These are phyloP conservation scores for Rhinella marina DNA, from an alignment of 2,797 vertebrate genomes.

Conservation along the genomic window DNA sequence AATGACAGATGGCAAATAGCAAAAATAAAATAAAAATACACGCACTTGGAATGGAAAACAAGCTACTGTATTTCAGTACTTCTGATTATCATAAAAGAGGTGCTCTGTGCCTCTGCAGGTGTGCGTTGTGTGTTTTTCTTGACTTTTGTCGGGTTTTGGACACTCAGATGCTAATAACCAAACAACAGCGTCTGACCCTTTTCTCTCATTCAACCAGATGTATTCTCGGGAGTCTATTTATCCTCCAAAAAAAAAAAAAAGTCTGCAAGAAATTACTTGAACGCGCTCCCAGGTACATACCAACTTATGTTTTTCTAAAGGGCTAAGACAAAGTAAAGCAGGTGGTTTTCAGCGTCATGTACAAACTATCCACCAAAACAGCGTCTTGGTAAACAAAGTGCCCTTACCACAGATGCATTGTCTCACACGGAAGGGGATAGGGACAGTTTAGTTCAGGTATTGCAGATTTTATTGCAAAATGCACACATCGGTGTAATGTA, in stretches of 20 bases:
- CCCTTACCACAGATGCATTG: constrained; percentile 4
- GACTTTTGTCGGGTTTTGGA: constrained; percentile 66
- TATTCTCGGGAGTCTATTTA: constrained; percentile 57
- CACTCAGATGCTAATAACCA: constrained; percentile 67
- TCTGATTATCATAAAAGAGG: constrained; percentile 66
- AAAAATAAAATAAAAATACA: constrained; percentile 44
- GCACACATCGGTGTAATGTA: not conserved
- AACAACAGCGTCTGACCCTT: constrained; percentile 62
- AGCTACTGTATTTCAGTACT: constrained; percentile 69
- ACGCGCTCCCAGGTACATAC: constrained; percentile 54
- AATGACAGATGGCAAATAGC: constrained; percentile 70
- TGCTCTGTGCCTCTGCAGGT: constrained; percentile 66
- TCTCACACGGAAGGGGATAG: not conserved
- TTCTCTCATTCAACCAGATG: constrained; percentile 59
- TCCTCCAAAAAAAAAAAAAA: constrained; percentile 63
- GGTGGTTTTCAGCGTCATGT: constrained; percentile 33
- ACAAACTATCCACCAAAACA: constrained; percentile 30
- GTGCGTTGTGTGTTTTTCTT: constrained; percentile 67
- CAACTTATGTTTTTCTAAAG: constrained; percentile 35
- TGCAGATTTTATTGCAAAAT: not conserved
- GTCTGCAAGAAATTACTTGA: constrained; percentile 66
- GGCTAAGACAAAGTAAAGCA: constrained; percentile 25
- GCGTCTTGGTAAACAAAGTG: constrained; percentile 15
- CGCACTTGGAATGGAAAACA: constrained; percentile 64
- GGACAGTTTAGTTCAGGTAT: not conserved